phyloP scores from a whole-genome alignment of 2,113 vertebrate genomes.

The Dipodomys stephensi region DNA sequence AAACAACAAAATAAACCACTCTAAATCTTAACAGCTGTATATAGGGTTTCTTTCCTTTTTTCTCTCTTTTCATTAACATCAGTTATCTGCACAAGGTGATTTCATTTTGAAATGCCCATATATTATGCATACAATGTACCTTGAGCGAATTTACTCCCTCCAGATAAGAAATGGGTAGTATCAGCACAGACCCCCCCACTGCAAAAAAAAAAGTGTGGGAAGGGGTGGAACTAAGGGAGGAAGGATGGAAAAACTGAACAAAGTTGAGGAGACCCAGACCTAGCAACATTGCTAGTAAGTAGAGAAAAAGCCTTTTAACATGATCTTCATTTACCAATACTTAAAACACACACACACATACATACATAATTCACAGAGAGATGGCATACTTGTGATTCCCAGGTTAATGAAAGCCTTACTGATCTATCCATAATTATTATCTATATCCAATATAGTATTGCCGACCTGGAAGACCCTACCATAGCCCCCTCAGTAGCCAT shows the following conservation, averaged over 20 bases:
- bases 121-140: too few relatives aligned
- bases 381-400: background rate
- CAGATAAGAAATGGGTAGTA: background rate
- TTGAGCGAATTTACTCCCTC: too few relatives aligned
- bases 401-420: background rate
- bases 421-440: background rate
- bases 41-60: background rate
- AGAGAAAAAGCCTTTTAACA: background rate
- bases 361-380: background rate
- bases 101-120: too few relatives aligned
- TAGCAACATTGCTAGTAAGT: background rate
- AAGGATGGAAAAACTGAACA: background rate
- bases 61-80: too few relatives aligned
- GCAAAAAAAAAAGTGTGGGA: background rate
- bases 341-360: background rate
- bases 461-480: background rate
- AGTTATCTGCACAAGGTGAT: too few relatives aligned
- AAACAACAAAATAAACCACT: background rate
- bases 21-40: background rate
- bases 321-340: background rate
- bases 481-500: background rate
- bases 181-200: background rate
- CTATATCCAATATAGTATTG: background rate
- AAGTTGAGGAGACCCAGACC: background rate
- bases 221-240: background rate